A percentile compares a stretch with the other conserved stretches of the same genome.
phyloP scores from a whole-genome alignment of 2,888 invertebrate genomes.

The Callyntrura sp. region DNA sequence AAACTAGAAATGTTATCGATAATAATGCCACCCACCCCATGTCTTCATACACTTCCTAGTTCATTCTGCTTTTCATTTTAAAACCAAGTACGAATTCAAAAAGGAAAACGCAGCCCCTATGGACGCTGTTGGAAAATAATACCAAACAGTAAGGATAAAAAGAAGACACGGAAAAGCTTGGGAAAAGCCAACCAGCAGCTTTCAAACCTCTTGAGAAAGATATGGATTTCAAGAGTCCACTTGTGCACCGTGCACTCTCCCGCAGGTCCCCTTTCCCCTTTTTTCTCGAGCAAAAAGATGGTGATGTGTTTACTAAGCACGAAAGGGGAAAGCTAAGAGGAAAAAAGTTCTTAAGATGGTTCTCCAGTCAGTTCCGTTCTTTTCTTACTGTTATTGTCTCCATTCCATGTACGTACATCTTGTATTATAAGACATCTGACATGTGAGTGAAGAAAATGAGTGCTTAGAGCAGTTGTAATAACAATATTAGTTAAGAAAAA shows the following conservation, averaged over 20 bases:
- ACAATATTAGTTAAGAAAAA: conserved; percentile 62
- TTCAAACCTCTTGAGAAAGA: conserved; percentile 73
- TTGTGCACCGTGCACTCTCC: conserved; percentile 35
- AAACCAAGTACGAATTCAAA: too few species aligned
- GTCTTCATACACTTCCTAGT: not conserved
- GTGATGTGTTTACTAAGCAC: conserved; percentile 27
- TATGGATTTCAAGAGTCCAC: conserved; percentile 76
- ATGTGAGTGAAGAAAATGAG: conserved; percentile 48
- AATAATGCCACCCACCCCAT: not conserved
- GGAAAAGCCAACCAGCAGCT: conserved; percentile 64
- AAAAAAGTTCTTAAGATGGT: conserved; percentile 43
- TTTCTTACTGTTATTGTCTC: conserved; percentile 23
- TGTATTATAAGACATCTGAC: conserved; percentile 13
- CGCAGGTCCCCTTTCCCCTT: conserved; percentile 12
- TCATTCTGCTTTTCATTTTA: not conserved
- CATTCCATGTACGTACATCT: not conserved
- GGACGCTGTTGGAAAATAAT: too few species aligned
- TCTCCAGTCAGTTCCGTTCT: conserved; percentile 50
- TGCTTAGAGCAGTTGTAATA: conserved; percentile 69
- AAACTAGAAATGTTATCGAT: too few species aligned
- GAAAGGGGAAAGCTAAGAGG: conserved; percentile 5
- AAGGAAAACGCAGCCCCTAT: not conserved
- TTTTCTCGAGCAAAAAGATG: conserved; percentile 2
- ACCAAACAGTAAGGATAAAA: not conserved
- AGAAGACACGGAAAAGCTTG: not conserved